Evolutionary conservation across 2,797 vertebrate species (phyloP).

Genomic region (Alca torda): DNA sequence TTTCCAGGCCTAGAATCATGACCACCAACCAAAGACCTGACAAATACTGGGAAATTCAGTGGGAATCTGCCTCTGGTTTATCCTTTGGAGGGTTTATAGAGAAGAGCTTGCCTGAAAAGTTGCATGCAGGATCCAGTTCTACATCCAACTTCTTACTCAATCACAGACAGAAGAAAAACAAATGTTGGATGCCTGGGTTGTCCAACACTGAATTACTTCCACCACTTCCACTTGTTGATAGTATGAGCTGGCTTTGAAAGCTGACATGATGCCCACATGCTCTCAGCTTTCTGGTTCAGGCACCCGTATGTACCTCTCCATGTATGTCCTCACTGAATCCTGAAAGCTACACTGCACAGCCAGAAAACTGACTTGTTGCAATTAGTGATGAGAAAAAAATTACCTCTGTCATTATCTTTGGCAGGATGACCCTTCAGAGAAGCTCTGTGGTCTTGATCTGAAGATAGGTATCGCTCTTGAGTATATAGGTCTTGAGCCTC

Average conservation of each 20-base stretch:
- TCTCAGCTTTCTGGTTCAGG: not conserved
- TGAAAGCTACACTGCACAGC: not conserved
- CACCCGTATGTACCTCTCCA: not conserved
- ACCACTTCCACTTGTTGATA: not conserved
- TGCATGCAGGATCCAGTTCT: not conserved
- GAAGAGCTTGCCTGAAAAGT: not conserved
- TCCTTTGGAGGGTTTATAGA: fast-evolving
- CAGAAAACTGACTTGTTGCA: not conserved
- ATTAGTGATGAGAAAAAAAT: not conserved
- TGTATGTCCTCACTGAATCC: not conserved
- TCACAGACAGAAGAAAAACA: not conserved
- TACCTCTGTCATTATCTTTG: not conserved
- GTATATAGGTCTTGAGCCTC: not conserved
- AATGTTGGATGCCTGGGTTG: not conserved
- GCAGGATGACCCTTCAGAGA: not conserved
- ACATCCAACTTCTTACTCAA: not conserved
- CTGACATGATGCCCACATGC: not conserved
- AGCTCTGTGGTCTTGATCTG: not conserved
- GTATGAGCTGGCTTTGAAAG: not conserved
- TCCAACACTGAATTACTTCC: not conserved
- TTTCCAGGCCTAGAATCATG: not conserved
- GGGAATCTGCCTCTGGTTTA: not conserved
- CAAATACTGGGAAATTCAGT: not conserved
- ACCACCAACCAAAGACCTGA: not conserved
- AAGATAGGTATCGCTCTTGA: not conserved